phyloP scores from a whole-genome alignment of 2,888 invertebrate genomes.

The Polyploca ridens region DNA sequence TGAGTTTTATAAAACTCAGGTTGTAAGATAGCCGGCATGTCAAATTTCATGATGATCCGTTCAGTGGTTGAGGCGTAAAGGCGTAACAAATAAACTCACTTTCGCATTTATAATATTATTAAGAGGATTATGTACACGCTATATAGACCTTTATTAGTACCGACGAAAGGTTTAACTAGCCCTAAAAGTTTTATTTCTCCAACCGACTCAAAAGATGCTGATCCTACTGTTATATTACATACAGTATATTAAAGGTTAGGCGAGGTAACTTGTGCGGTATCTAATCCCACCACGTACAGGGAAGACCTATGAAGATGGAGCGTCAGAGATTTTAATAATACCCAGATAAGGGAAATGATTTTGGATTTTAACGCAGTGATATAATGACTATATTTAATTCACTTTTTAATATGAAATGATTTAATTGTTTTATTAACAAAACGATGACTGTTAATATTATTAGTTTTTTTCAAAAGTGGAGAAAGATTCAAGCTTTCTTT shows the following conservation, averaged over 20 bases:
- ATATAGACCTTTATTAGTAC: not conserved
- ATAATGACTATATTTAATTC: too few relatives aligned
- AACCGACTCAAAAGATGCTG: not conserved
- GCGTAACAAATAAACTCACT: too few relatives aligned
- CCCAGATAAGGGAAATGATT: not conserved
- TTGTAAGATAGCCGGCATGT: too few relatives aligned
- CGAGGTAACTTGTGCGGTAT: not conserved
- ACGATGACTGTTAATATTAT: too few relatives aligned
- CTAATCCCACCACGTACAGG: not conserved
- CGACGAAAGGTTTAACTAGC: not conserved
- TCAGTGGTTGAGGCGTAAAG: too few relatives aligned
- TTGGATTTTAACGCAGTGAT: not conserved
- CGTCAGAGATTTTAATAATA: not conserved
- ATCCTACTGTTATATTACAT: not conserved
- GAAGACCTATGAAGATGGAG: not conserved
- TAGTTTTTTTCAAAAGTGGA: too few relatives aligned
- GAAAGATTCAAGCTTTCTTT: too few relatives aligned
- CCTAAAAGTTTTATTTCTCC: not conserved
- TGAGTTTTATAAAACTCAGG: too few relatives aligned
- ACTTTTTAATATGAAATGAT: too few relatives aligned
- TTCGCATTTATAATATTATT: too few relatives aligned
- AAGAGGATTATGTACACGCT: not conserved
- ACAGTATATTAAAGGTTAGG: not conserved
- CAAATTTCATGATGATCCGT: too few relatives aligned
- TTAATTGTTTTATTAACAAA: too few relatives aligned